Base-by-base conservation (phyloP, 2,888 invertebrate genomes). In the Trachelus iudaicus region DNA sequence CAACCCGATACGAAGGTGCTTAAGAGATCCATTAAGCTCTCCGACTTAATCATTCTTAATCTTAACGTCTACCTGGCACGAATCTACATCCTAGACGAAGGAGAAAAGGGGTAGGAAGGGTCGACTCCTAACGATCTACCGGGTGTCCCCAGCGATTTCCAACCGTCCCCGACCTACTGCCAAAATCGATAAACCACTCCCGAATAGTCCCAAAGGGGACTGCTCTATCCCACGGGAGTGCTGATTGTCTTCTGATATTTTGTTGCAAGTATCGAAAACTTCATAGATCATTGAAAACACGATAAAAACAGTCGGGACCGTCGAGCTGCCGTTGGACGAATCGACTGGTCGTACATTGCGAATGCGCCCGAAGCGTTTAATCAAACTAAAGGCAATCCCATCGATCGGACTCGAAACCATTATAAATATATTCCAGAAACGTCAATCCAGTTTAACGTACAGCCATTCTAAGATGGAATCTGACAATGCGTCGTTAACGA, bases 21-120 rank as follows among this genome's bases (percentile, higher is more conserved):
- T 81, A 79, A 81, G 80, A 83, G 83, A 86, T 85, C 85, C 87
- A 87, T 88, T 87, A 87, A 86, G 83, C 83, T 81, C 79, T 83
- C 82, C 79, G 82, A 78, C 81, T 85, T 82, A 81, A 86, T 85
- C 83, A 83, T 81, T 83, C 76, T 71, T 76, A 79, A 77, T 77
- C 75, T 37, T 37, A 77, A 77, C 69, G 69, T 69, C 75, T 75
- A 71, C n/a, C 31, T 13, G 31, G 71, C 71, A 34, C 71, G 71
- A 56, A 56, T 6, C 23, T 56, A 56, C 56, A 9, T 23, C 56
- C 15, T 56, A 9, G 56, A 56, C 15, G 56, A 23, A 56, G 56
- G 23, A 56, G 56, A 9, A 23, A 15, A 9, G 40, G 15, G 40
- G 23, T 6, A 40, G 40, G 23, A 2, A 23, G 56, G 56, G 15